Conservation (phyloP, 2,797 vertebrate species). For the Oreonectes daqikongensis region DNA sequence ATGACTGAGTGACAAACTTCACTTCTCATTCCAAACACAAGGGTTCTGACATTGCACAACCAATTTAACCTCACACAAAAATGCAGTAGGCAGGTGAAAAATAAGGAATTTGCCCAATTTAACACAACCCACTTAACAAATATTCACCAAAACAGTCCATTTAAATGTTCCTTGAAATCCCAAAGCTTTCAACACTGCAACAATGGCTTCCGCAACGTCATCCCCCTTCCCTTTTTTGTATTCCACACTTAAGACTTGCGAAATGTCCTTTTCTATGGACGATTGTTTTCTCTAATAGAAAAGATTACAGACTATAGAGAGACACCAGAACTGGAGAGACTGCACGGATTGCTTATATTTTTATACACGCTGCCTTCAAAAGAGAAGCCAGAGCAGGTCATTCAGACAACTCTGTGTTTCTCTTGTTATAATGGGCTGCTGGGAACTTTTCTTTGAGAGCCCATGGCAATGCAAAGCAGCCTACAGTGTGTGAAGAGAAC, state of each 20-base stretch:
- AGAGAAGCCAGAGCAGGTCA: conserved; percentile 19
- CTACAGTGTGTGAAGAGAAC: conserved; percentile 32
- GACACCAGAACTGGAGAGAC: conserved; percentile 6
- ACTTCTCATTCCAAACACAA: conserved; percentile 14
- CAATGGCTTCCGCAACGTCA: background rate
- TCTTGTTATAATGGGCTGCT: conserved; percentile 31
- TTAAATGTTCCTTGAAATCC: conserved; percentile 22
- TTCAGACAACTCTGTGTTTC: background rate
- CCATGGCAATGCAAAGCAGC: conserved; percentile 31
- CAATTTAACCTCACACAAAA: conserved; percentile 23
- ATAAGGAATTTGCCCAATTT: conserved; percentile 3
- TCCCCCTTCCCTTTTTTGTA: background rate
- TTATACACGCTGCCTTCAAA: background rate
- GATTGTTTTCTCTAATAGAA: conserved; percentile 20
- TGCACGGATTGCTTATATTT: background rate
- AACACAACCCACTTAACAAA: conserved; percentile 6
- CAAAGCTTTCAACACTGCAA: background rate
- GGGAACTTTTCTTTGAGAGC: conserved; percentile 32
- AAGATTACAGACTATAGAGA: conserved; percentile 13
- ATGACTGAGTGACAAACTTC: conserved; percentile 8
- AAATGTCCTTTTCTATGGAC: conserved; percentile 11
- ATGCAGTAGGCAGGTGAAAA: conserved; percentile 9
- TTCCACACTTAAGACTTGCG: conserved; percentile 7
- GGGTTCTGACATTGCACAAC: conserved; percentile 16
- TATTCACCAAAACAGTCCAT: conserved; percentile 6